A percentile compares a stretch with the other conserved stretches of the same genome.
These are phyloP conservation scores for Dasypus novemcinctus DNA, from an alignment of 2,113 vertebrate genomes.

Conservation along the genomic window DNA sequence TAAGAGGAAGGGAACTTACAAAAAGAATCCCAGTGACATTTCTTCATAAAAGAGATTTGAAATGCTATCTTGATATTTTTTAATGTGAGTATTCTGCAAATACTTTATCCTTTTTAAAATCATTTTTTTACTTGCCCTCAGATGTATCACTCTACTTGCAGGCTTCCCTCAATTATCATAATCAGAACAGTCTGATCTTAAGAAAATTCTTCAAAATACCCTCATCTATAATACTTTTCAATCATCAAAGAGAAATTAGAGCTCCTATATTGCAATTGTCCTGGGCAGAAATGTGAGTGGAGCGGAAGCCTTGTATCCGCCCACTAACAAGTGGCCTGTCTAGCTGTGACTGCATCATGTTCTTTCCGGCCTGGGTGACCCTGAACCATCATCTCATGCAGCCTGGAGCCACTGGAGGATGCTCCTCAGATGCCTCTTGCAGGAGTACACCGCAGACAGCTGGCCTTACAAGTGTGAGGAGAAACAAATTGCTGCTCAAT, in stretches of 20 bases:
- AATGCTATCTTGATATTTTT: not conserved
- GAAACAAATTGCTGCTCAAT: not conserved
- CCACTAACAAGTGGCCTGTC: accelerated
- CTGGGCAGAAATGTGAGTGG: not conserved
- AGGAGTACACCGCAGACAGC: not conserved
- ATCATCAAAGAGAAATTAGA: not conserved
- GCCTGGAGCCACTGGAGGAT: not conserved
- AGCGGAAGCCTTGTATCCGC: not conserved
- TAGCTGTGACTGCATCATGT: not conserved
- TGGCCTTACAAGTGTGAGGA: accelerated
- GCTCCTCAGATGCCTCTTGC: not conserved
- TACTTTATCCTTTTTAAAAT: not conserved
- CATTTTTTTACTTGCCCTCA: not conserved
- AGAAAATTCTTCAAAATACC: not conserved
- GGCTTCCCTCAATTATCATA: not conserved
- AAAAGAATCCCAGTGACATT: not conserved
- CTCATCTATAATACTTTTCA: not conserved
- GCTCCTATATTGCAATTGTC: not conserved
- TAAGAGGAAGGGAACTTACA: not conserved
- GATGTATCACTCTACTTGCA: not conserved
- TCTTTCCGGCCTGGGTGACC: not conserved
- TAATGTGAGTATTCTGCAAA: not conserved
- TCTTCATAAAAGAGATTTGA: not conserved
- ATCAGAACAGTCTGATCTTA: not conserved
- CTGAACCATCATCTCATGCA: not conserved